phyloP scores from a whole-genome alignment of 2,888 invertebrate genomes.

The Parnassius apollo region DNA sequence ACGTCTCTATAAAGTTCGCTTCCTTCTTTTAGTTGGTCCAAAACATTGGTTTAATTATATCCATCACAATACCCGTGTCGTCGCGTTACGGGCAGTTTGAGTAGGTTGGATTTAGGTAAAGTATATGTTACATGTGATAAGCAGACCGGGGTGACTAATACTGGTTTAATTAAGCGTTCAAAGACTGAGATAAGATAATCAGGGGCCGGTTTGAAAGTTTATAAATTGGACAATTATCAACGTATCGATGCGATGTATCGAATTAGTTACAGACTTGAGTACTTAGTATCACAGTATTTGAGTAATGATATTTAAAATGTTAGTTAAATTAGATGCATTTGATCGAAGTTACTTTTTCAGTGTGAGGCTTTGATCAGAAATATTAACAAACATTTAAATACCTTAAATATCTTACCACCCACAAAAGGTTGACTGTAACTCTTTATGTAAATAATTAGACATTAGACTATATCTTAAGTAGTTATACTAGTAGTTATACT shows the following conservation, averaged over 20 bases:
- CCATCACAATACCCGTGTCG: constrained; percentile 72
- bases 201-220: constrained; percentile 16
- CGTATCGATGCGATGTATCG: constrained; percentile 8
- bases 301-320: no score
- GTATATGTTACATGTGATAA: constrained; percentile 47
- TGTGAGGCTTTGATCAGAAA: not conserved
- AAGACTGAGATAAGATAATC: constrained; percentile 22
- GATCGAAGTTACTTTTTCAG: not conserved
- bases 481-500: no score
- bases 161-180: constrained; percentile 23
- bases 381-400: constrained; percentile 10
- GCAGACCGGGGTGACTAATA: constrained; percentile 36
- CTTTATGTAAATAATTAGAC: no score
- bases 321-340: no score
- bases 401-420: no score
- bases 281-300: no score
- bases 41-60: constrained; percentile 60
- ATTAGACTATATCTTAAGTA: no score
- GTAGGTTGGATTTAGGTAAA: constrained; percentile 58
- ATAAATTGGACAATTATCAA: constrained; percentile 19
- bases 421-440: no score
- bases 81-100: constrained; percentile 60
- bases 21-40: constrained; percentile 39
- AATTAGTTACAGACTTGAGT: not conserved
- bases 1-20: not conserved